Base-by-base conservation (phyloP, 2,888 invertebrate species). In the Neocrepidodera transversa region DNA sequence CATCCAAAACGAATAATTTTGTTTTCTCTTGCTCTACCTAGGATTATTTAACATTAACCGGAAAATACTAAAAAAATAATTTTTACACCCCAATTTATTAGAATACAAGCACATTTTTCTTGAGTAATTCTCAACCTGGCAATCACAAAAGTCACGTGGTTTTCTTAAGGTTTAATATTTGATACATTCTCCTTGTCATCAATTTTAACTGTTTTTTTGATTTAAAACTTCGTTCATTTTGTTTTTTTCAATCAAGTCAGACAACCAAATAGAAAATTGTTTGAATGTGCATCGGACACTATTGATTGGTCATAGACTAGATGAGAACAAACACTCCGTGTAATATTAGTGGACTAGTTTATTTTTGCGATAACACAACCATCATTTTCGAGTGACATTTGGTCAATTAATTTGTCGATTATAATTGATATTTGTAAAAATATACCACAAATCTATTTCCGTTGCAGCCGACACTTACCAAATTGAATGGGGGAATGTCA, bases 381-480 rank as follows among this genome's bases (percentile, higher is more conserved):
- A 50, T 58, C 51, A 58, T 51, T 51, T 45, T 58, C 45, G 56
- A 56, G 60, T 64, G 61, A 59, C 64, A 61, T 61, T 58, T 61
- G 61, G 58, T 59, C 59, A 64, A 61, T 64, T 62, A 59, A 51
- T 59, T 53, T 62, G 47, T 61, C 40, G 49, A 48, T 60, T 48
- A 58, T 56, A 63, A 56, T 61, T 61, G 60, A 58, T 60, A 57
- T 63, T 58, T 58, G 63, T 63, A 55, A 58, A 61, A 63, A 62
- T 56, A 59, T 59, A 53, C 59, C 65, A 64, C 66, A 66, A 67
- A 66, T 60, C 65, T 65, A 67, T 67, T 67, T 68, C 62, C 66
- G 65, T 64, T 66, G 62, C 62, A 58, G 45, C 59, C 55, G 51
- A 54, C 60, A 59, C 51, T 55, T 53, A 47, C 64, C 52, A 51